A percentile compares a stretch with the other conserved stretches of the same genome.
Evolutionary conservation across 2,113 vertebrate species (phyloP).

Genomic region (Saccopteryx bilineata): DNA sequence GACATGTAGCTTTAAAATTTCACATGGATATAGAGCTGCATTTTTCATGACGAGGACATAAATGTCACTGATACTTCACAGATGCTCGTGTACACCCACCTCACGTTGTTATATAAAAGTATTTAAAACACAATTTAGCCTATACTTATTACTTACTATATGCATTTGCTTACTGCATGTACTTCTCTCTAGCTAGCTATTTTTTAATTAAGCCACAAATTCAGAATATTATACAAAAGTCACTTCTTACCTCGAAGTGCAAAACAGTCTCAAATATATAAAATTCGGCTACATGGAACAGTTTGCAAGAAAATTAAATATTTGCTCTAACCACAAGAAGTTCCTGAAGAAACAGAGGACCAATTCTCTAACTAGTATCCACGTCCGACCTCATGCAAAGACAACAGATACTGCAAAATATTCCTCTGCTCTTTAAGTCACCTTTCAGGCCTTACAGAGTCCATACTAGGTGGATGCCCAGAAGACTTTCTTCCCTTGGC

Average conservation of each 20-base stretch:
- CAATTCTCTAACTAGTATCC: background rate
- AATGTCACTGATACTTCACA: background rate
- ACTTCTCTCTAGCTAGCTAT: background rate
- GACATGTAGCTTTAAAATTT: background rate
- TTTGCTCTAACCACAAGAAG: background rate
- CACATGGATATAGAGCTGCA: background rate
- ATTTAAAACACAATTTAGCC: background rate
- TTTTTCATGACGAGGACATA: background rate
- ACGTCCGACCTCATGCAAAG: background rate
- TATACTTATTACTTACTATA: background rate
- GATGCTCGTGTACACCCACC: background rate
- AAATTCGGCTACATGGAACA: background rate
- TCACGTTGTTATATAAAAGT: background rate
- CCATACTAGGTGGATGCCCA: background rate
- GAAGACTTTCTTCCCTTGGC: background rate
- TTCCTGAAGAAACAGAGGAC: background rate
- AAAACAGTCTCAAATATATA: background rate
- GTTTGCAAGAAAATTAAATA: background rate
- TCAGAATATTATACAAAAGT: background rate
- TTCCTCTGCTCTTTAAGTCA: background rate
- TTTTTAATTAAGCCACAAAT: slow-evolving; percentile 13
- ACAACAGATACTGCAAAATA: background rate
- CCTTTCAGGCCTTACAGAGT: background rate
- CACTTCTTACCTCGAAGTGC: background rate
- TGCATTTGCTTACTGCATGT: background rate